phyloP scores from a whole-genome alignment of 2,797 vertebrate species.

The Phyllotis vaccarum region DNA sequence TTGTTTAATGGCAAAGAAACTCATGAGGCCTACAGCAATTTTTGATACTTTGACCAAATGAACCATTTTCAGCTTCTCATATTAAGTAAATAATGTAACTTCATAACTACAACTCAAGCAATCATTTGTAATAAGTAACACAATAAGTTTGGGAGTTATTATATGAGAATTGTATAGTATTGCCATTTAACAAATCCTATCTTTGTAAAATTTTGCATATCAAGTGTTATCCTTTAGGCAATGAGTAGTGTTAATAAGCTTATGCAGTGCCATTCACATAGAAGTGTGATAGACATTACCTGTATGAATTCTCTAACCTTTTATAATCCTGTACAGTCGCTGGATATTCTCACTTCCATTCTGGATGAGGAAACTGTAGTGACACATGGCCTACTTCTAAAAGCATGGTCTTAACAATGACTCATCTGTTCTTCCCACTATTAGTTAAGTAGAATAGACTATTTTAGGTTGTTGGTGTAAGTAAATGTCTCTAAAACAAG shows the following conservation, averaged over 20 bases:
- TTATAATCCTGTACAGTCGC: not conserved
- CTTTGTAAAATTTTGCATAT: not conserved
- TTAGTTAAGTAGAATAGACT: not conserved
- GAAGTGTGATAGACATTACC: not conserved
- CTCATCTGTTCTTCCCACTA: not conserved
- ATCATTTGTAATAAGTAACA: not conserved
- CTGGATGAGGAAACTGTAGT: conserved; percentile 1
- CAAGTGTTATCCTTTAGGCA: not conserved
- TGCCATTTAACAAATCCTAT: not conserved
- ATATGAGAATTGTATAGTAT: not conserved
- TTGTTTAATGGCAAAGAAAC: not conserved
- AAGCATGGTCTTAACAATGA: not conserved
- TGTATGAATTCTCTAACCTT: not conserved
- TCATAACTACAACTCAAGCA: not conserved
- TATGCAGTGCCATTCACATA: not conserved
- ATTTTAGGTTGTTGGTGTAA: not conserved
- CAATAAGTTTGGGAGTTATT: not conserved
- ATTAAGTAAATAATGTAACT: not conserved
- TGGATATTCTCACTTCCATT: not conserved
- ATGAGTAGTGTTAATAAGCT: not conserved
- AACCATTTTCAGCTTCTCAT: not conserved
- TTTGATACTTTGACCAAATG: not conserved
- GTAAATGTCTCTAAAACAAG: not conserved
- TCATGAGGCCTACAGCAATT: not conserved
- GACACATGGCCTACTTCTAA: not conserved